These are phyloP conservation scores for Drosophila ambigua DNA, from an alignment of 1,140 invertebrate species.

Conservation along the genomic window DNA sequence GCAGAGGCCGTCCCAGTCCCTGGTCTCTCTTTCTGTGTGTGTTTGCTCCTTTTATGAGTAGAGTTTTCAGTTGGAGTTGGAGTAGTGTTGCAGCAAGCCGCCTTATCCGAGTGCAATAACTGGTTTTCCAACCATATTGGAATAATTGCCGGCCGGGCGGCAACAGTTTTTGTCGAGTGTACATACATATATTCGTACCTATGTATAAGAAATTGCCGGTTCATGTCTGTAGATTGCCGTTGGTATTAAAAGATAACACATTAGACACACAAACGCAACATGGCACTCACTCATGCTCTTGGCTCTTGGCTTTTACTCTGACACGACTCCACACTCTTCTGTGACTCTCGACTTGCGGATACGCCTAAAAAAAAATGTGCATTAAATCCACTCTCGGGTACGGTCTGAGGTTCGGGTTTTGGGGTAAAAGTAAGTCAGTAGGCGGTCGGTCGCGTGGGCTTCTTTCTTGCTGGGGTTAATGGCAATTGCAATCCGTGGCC, in stretches of 20 bases:
- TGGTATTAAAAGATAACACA: constrained; percentile 61
- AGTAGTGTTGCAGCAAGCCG: no score
- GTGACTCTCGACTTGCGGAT: neutral
- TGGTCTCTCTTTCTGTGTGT: neutral
- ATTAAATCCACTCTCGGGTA: constrained; percentile 44
- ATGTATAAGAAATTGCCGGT: constrained; percentile 19
- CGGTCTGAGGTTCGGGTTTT: constrained; percentile 3
- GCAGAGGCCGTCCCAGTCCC: constrained; percentile 1
- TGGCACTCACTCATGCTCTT: constrained; percentile 25
- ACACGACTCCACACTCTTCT: constrained; percentile 6
- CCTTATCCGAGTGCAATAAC: constrained; percentile 22
- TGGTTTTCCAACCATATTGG: constrained; percentile 43
- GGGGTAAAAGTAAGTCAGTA: constrained; percentile 56
- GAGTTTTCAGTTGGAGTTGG: neutral
- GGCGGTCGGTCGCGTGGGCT: constrained; percentile 47
- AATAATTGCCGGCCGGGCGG: constrained; percentile 44
- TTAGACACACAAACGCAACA: constrained; percentile 40
- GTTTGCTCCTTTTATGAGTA: constrained; percentile 31
- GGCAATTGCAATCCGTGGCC: constrained; percentile 37
- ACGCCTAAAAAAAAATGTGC: constrained; percentile 35
- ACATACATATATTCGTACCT: neutral
- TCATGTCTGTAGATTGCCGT: constrained; percentile 56
- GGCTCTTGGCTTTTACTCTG: no score
- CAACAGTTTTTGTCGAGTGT: constrained; percentile 23
- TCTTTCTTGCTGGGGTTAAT: constrained; percentile 41